These are phyloP conservation scores for Cerceris ruficornis DNA, from an alignment of 2,888 invertebrate genomes.

Conservation along the genomic window DNA sequence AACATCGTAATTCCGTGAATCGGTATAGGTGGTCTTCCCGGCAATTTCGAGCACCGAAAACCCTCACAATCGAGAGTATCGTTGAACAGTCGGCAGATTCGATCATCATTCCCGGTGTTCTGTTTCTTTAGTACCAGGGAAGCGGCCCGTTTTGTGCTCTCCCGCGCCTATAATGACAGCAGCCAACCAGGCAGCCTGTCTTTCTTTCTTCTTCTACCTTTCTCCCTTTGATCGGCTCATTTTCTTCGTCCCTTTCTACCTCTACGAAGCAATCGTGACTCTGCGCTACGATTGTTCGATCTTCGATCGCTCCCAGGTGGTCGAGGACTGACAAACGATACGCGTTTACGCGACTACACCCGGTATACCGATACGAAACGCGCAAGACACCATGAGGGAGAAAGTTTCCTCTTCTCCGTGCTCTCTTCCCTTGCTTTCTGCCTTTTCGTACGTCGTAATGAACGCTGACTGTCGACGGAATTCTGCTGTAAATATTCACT, in stretches of 20 bases:
- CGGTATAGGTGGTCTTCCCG: constrained; percentile 51
- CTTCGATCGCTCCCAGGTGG: constrained; percentile 78
- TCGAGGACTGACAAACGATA: constrained; percentile 68
- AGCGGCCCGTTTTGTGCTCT: constrained; percentile 46
- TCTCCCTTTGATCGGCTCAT: constrained; percentile 31
- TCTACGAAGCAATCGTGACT: constrained; percentile 66
- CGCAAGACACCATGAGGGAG: constrained; percentile 30
- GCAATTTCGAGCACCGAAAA: constrained; percentile 50
- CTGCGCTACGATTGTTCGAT: constrained; percentile 76
- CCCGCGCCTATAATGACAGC: constrained; percentile 50
- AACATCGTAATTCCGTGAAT: not conserved
- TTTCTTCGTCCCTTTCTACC: constrained; percentile 48
- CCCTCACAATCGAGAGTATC: constrained; percentile 54
- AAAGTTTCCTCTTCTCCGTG: constrained; percentile 51
- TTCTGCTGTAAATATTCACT: not conserved
- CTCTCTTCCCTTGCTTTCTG: constrained; percentile 24
- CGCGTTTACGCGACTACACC: constrained; percentile 63
- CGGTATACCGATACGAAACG: constrained; percentile 30
- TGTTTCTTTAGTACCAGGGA: constrained; percentile 53
- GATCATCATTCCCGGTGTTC: constrained; percentile 51
- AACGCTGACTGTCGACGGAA: constrained; percentile 64
- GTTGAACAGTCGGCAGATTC: constrained; percentile 54
- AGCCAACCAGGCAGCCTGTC: constrained; percentile 16
- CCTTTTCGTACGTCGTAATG: constrained; percentile 33
- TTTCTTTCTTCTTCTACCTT: constrained; percentile 17